These are phyloP conservation scores for Capromys pilorides DNA, from an alignment of 2,797 vertebrate species.

Conservation along the genomic window DNA sequence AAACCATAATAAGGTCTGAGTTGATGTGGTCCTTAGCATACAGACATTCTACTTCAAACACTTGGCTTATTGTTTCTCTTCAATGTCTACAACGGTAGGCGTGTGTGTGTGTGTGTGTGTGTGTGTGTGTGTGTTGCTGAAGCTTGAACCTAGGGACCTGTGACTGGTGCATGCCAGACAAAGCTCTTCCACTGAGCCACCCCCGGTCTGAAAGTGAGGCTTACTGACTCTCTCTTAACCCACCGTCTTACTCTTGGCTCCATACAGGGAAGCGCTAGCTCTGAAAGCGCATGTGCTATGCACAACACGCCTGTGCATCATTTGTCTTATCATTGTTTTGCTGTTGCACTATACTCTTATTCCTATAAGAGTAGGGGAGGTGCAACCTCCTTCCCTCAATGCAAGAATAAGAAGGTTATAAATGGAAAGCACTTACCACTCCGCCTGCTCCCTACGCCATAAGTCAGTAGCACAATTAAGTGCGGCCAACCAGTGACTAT, in stretches of 20 bases:
- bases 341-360: not conserved
- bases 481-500: not conserved
- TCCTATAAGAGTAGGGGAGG: not conserved
- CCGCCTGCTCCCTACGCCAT: not conserved
- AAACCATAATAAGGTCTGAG: not conserved
- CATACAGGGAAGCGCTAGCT: not conserved
- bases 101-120: not conserved
- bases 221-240: not conserved
- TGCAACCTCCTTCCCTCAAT: accelerated
- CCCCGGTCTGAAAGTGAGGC: not conserved
- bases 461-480: not conserved
- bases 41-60: not conserved
- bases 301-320: accelerated
- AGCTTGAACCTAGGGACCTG: not conserved
- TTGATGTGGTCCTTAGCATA: not conserved
- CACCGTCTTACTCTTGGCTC: not conserved
- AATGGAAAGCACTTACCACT: not conserved
- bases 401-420: not conserved
- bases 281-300: not conserved
- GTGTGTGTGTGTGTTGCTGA: not conserved
- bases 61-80: not conserved
- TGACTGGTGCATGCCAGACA: too few species aligned
- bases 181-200: too few species aligned
- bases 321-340: too few species aligned
- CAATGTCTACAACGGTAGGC: not conserved